Evolutionary conservation across 2,888 invertebrate species (phyloP), one percentile per base, ranked within the genome.

Genomic region (Malachius bipustulatus): DNA sequence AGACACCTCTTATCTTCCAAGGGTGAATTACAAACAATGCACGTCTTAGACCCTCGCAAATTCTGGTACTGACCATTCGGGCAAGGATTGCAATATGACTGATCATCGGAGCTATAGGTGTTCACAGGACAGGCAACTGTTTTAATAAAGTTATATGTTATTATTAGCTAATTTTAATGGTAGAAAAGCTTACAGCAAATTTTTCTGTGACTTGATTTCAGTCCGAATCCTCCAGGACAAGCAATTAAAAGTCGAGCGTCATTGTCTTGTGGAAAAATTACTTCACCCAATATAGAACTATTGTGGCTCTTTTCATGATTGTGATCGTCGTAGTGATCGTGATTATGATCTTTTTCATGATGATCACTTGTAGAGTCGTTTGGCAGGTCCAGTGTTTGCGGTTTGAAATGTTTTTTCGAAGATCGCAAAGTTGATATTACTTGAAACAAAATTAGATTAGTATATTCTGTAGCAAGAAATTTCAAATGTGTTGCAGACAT

Each of bases 131-230:
- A 63, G 15, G 59, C 53, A 36, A 57, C 63, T 63, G 37, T 32
- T 52, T 51, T 30, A 14, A 24, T 27, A 29, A 14, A 33, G 11
- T n/a, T 9, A 35, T 36, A 9, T 33, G 14, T 35, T n/a, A 34
- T 12, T 13, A 4, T 31, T 8, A 31, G n/a, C n/a, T n/a, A n/a
- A n/a, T 10, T n/a, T 31, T 10, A 14, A 8, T 8, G 13, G n/a
- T n/a, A n/a, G n/a, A n/a, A n/a, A n/a, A n/a, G n/a, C 52, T 51
- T 51, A 62, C 62, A 51, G 41, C 63, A 63, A 34, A 62, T 40
- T 31, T 49, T 44, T 32, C 56, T 55, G n/a, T 50, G 48, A 12
- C 48, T 49, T 16, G 50, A 50, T 34, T 54, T 50, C 11, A 62
- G 47, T 26, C 62, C 62, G 48, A 56, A 63, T 3, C 63, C 62